These are phyloP conservation scores for Neotragus pygmaeus DNA, from an alignment of 2,113 vertebrate species.

Conservation along the genomic window DNA sequence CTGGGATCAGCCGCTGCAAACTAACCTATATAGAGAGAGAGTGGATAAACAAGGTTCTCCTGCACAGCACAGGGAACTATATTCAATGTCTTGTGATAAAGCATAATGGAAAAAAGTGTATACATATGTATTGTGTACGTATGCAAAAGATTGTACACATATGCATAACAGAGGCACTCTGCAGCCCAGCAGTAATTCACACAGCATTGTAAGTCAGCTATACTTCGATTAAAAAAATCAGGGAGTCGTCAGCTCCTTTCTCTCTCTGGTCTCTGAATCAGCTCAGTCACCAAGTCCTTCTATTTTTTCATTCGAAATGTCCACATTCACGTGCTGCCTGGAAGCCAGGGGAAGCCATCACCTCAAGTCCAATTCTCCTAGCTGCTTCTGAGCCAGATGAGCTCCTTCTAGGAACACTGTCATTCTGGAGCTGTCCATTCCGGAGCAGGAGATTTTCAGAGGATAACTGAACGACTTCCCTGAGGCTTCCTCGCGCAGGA, in stretches of 20 bases:
- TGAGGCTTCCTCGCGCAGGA: not conserved
- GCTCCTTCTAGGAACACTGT: too few relatives aligned
- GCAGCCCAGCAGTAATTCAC: too few relatives aligned
- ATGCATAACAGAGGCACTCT: not conserved
- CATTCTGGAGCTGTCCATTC: rapidly evolving
- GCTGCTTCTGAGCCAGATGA: not conserved
- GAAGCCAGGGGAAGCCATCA: not conserved
- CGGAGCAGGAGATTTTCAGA: not conserved
- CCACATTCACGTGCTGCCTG: not conserved
- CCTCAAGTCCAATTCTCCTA: not conserved
- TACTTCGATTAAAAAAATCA: rapidly evolving
- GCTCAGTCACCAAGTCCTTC: not conserved
- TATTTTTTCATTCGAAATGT: not conserved
- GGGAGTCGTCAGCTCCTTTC: not conserved
- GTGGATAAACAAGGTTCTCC: not conserved
- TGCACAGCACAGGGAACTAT: not conserved
- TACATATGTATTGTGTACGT: rapidly evolving
- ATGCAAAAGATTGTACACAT: rapidly evolving
- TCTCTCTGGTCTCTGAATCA: not conserved
- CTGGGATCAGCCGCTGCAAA: not conserved
- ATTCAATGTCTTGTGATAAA: not conserved
- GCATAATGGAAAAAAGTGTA: not conserved
- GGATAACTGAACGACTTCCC: not conserved
- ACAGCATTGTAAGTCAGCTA: not conserved
- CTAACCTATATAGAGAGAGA: rapidly evolving